A percentile compares a stretch with the other conserved stretches of the same genome.
phyloP scores from a whole-genome alignment of 2,113 vertebrate genomes.

The Pandion haliaetus region DNA sequence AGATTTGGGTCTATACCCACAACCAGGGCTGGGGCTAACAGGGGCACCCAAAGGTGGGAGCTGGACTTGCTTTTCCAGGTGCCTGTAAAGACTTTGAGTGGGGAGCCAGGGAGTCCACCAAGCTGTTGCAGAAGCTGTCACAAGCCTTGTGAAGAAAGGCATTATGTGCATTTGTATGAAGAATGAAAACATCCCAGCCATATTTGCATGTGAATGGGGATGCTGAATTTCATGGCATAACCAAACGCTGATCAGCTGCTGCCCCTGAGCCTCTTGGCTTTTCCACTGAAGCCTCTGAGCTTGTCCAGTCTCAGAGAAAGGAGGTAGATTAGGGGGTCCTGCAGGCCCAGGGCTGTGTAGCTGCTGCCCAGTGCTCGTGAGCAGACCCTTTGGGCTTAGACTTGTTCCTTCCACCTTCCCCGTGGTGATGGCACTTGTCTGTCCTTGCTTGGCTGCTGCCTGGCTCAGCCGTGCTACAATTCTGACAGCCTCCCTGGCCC shows the following conservation, averaged over 20 bases:
- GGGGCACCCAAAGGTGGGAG: neutral
- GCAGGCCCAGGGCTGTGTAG: neutral
- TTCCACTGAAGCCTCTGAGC: neutral
- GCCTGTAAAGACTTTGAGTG: rapidly evolving
- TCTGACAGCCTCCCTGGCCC: neutral
- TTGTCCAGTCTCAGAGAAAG: neutral
- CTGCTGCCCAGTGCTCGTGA: neutral
- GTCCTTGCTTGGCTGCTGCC: neutral
- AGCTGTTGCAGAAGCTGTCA: neutral
- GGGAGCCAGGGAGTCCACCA: neutral
- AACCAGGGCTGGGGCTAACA: neutral
- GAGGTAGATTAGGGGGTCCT: neutral
- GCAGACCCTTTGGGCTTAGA: neutral
- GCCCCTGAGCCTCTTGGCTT: neutral
- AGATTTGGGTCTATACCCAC: neutral
- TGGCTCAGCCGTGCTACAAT: neutral
- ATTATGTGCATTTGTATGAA: neutral
- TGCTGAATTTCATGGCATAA: neutral
- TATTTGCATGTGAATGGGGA: neutral
- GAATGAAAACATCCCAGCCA: neutral
- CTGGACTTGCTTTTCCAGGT: neutral
- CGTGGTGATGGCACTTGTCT: neutral
- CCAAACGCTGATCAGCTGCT: neutral
- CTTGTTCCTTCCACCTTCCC: neutral
- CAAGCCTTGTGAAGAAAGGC: neutral